Base-by-base conservation (phyloP, 1,140 invertebrate genomes). In the Armadillidium nasatum region DNA sequence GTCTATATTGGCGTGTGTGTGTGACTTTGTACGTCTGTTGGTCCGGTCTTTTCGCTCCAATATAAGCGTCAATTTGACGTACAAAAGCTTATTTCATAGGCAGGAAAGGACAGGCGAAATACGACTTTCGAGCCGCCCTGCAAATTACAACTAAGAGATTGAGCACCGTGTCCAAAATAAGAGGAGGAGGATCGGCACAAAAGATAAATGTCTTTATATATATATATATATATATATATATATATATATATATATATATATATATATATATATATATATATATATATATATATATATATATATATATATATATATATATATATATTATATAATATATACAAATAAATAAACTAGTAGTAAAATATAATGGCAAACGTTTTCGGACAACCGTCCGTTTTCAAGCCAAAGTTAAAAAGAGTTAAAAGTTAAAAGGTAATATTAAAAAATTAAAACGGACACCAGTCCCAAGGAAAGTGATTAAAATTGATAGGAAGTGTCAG, bases 211-310 rank as follows among this genome's bases (percentile, higher is more conserved):
- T 50, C 46, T 50, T n/a, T n/a, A n/a, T n/a, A n/a, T n/a, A n/a
- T n/a, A n/a, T n/a, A n/a, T n/a, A n/a, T n/a, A n/a, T n/a, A 10
- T 50, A 50, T 50, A 50, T 50, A 15, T 50, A 10, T 15, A 50
- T 50, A 10, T 50, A 50, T 50, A 50, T 50, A 50, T 50, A 50
- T 50, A 50, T 50, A 50, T 50, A 50, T 50, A 50, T 50, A 50
- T 50, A 50, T 50, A 50, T 50, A 50, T n/a, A 50, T 50, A 50
- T 50, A 50, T 50, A 50, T 50, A 50, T 50, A 50, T 50, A 50
- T 50, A 50, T 50, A 50, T 50, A 50, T 50, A 50, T 50, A 15
- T 50, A 15, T 50, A 15, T 50, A 15, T 50, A 15, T 50, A 15
- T 50, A 15, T 50, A 15, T 50, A 15, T 50, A 15, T 50, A 15